These are phyloP conservation scores for Odontamblyopus lacepedii DNA, from an alignment of 2,797 vertebrate genomes.

Conservation along the genomic window DNA sequence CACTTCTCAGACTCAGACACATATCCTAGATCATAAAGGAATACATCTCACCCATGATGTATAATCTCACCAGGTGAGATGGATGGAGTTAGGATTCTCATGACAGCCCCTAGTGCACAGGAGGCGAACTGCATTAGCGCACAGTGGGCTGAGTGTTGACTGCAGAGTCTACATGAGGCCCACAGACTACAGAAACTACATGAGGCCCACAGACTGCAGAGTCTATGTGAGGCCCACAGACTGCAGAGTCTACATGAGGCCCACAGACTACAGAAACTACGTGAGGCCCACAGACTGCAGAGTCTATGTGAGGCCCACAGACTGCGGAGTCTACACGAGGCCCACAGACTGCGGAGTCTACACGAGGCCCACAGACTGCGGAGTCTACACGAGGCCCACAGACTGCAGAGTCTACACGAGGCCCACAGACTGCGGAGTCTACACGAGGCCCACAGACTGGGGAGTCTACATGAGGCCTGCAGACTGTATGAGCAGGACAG, in stretches of 20 bases:
- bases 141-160: conserved; percentile 32
- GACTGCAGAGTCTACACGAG: too few relatives aligned
- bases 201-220: too few relatives aligned
- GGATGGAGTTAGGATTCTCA: conserved; percentile 7
- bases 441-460: background rate
- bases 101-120: conserved; percentile 39
- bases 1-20: conserved; percentile 54
- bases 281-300: too few relatives aligned
- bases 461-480: conserved; percentile 19
- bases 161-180: conserved; percentile 37
- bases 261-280: too few relatives aligned
- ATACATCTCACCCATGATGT: conserved; percentile 32
- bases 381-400: too few relatives aligned
- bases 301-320: too few relatives aligned
- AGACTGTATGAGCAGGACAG: conserved; percentile 12
- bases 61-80: conserved; percentile 12
- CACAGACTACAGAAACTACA: background rate
- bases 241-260: too few relatives aligned
- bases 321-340: too few relatives aligned
- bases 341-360: too few relatives aligned
- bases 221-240: too few relatives aligned
- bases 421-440: too few relatives aligned
- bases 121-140: conserved; percentile 47
- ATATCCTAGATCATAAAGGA: conserved; percentile 52
- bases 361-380: too few relatives aligned